Conservation (phyloP, 23 tunicate species). For the Styela plicata region DNA sequence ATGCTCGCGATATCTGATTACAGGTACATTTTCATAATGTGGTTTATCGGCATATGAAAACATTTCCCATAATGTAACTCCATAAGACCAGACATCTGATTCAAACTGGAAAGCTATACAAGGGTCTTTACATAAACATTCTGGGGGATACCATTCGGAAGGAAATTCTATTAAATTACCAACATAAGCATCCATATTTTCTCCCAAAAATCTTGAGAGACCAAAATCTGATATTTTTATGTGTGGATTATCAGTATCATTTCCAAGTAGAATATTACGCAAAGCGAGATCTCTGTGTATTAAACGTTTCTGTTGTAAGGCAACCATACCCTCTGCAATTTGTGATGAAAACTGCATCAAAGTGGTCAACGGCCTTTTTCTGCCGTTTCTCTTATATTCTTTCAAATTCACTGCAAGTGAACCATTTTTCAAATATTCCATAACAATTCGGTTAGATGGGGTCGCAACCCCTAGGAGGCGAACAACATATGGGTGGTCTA, state of each 20-base stretch:
- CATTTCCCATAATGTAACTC: conserved; percentile 94
- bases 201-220: conserved; percentile 51
- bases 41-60: conserved; percentile 73
- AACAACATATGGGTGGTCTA: conserved; percentile 63
- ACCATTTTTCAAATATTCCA: conserved; percentile 63
- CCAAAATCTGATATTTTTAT: conserved; percentile 92
- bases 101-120: conserved; percentile 30
- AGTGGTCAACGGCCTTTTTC: neutral
- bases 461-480: conserved; percentile 48
- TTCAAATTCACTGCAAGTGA: conserved; percentile 34
- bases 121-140: conserved; percentile 46
- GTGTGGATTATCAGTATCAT: conserved; percentile 15
- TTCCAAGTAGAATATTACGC: conserved; percentile 70
- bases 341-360: conserved; percentile 52
- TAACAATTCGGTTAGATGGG: conserved; percentile 59
- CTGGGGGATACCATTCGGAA: conserved; percentile 93
- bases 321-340: conserved; percentile 86
- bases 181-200: conserved; percentile 46
- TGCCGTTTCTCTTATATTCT: neutral
- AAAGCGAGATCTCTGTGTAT: conserved; percentile 81
- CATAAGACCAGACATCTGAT: conserved; percentile 93
- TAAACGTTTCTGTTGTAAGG: conserved; percentile 54
- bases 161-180: conserved; percentile 82
- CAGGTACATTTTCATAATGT: conserved; percentile 18
- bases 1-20: conserved; percentile 13